Conservation (phyloP, 2,113 vertebrate genomes). For the Oplegnathus fasciatus region DNA sequence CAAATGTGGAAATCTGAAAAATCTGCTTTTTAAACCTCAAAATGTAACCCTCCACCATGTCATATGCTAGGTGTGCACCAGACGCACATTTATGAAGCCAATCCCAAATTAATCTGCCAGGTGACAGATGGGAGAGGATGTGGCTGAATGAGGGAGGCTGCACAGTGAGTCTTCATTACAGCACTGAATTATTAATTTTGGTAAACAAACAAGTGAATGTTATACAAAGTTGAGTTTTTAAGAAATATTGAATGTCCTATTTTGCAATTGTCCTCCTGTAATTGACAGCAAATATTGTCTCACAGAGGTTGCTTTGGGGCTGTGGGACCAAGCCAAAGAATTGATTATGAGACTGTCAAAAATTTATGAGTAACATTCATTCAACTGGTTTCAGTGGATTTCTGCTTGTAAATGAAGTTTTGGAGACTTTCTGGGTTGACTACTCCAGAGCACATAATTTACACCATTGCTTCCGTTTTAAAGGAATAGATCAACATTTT, state of each 20-base stretch:
- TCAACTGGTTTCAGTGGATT: slow-evolving; percentile 23
- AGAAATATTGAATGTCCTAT: slow-evolving; percentile 51
- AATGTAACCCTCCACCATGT: slow-evolving; percentile 14
- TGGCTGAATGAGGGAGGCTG: slow-evolving; percentile 45
- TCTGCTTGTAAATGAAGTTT: slow-evolving; percentile 38
- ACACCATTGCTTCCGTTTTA: slow-evolving; percentile 2
- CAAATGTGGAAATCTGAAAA: not conserved
- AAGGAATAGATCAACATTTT: slow-evolving; percentile 2
- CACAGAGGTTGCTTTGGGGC: slow-evolving; percentile 20
- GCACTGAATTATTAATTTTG: slow-evolving; percentile 64
- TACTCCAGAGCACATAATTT: not conserved
- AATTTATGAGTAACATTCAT: slow-evolving; percentile 51
- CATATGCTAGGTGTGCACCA: slow-evolving; percentile 42
- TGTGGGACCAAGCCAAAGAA: slow-evolving; percentile 36
- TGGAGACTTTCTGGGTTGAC: slow-evolving; percentile 12
- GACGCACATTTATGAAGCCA: slow-evolving; percentile 13
- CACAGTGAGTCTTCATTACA: slow-evolving; percentile 44
- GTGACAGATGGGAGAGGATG: slow-evolving; percentile 65
- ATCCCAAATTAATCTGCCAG: slow-evolving; percentile 39
- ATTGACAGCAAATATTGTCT: slow-evolving; percentile 65
- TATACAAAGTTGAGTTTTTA: slow-evolving; percentile 36
- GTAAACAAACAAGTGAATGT: slow-evolving; percentile 65
- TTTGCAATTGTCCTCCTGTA: slow-evolving; percentile 56
- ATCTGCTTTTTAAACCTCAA: slow-evolving; percentile 25
- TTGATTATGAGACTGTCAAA: slow-evolving; percentile 60